phyloP scores from a whole-genome alignment of 2,113 vertebrate species.

The Ceyx margarethae region DNA sequence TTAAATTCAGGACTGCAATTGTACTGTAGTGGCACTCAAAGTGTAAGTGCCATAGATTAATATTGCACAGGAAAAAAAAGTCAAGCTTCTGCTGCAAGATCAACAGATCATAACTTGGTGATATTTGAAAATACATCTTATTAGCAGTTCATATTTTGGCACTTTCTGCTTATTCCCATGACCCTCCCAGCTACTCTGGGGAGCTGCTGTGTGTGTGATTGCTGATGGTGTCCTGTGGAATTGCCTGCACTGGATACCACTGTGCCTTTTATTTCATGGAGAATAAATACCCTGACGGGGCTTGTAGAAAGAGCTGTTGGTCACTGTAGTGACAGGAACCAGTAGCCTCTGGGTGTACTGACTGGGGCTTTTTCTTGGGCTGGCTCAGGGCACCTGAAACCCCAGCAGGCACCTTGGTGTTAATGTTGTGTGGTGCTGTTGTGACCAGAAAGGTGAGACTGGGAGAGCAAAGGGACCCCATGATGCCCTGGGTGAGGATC shows the following conservation, averaged over 20 bases:
- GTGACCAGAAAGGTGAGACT: neutral
- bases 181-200: neutral
- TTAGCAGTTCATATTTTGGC: slow-evolving; percentile 58
- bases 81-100: neutral
- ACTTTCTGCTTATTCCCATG: neutral
- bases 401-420: neutral
- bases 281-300: neutral
- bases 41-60: slow-evolving; percentile 15
- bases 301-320: neutral
- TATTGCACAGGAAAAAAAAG: slow-evolving; percentile 12
- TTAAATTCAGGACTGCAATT: neutral
- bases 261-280: neutral
- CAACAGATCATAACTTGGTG: slow-evolving; percentile 34
- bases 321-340: neutral
- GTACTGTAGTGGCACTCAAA: neutral
- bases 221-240: neutral
- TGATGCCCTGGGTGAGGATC: accelerated
- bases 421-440: neutral
- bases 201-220: neutral
- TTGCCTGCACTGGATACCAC: neutral
- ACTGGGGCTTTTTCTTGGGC: neutral
- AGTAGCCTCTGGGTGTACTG: neutral
- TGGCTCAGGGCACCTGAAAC: neutral
- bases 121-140: slow-evolving; percentile 48
- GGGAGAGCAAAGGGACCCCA: neutral